Conservation (phyloP, 2,888 invertebrate species). For the Scaptomyza flava region DNA sequence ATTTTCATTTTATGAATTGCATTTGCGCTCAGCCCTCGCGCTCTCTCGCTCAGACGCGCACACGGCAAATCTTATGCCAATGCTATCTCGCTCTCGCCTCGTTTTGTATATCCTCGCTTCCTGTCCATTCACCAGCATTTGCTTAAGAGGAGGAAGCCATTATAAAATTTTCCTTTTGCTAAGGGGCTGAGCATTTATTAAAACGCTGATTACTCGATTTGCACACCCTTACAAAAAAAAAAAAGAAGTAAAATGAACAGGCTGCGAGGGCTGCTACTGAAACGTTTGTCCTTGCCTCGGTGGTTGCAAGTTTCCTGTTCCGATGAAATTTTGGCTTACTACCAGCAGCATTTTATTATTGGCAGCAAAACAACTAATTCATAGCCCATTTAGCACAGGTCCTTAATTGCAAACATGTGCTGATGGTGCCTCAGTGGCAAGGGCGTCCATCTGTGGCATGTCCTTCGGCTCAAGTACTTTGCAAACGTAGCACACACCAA, state of each 20-base stretch:
- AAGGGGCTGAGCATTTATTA: slow-evolving; percentile 56
- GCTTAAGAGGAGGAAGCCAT: slow-evolving; percentile 64
- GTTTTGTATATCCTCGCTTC: slow-evolving; percentile 38
- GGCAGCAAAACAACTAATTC: slow-evolving; percentile 53
- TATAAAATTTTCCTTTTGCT: slow-evolving; percentile 52
- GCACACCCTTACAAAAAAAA: slow-evolving; percentile 36
- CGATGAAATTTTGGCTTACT: slow-evolving; percentile 15
- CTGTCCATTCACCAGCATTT: slow-evolving; percentile 41
- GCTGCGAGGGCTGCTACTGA: slow-evolving; percentile 13
- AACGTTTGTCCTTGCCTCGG: slow-evolving; percentile 14
- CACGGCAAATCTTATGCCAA: not conserved
- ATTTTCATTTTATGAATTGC: slow-evolving; percentile 41
- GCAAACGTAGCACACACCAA: not conserved
- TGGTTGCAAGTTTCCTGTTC: slow-evolving; percentile 28
- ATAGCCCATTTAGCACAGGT: slow-evolving; percentile 33
- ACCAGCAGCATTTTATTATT: slow-evolving; percentile 20
- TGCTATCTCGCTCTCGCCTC: slow-evolving; percentile 13
- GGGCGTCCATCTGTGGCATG: slow-evolving; percentile 6
- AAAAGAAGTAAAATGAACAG: not conserved
- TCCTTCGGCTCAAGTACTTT: slow-evolving; percentile 18
- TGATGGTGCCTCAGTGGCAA: slow-evolving; percentile 18
- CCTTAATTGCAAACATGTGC: slow-evolving; percentile 3
- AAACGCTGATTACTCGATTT: slow-evolving; percentile 68
- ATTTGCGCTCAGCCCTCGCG: slow-evolving; percentile 42
- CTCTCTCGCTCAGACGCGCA: slow-evolving; percentile 26